A percentile compares a stretch with the other conserved stretches of the same genome.
Conservation (phyloP, 2,113 vertebrate species). For the Corythoichthys haematopterus region DNA sequence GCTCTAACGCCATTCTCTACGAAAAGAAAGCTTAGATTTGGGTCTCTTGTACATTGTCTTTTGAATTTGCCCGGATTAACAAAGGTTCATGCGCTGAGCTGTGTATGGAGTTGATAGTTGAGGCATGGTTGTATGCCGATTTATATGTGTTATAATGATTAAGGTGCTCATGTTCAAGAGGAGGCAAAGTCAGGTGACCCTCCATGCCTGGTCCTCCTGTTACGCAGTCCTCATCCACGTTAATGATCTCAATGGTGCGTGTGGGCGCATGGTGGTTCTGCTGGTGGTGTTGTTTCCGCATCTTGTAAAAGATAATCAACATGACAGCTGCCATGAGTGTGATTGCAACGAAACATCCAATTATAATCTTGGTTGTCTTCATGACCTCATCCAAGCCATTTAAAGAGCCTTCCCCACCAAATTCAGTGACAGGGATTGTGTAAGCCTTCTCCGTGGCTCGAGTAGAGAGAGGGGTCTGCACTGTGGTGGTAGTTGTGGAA, state of each 20-base stretch:
- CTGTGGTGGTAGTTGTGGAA: slow-evolving; percentile 83
- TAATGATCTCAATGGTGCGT: slow-evolving; percentile 97
- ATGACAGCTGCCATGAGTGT: slow-evolving; percentile 99
- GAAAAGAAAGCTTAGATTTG: slow-evolving; percentile 81
- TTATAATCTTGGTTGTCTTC: slow-evolving; percentile 99
- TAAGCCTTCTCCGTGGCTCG: slow-evolving; percentile 89
- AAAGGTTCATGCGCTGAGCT: slow-evolving; percentile 99
- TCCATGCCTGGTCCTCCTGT: slow-evolving; percentile 89
- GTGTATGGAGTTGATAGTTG: slow-evolving; percentile 99
- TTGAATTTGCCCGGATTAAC: slow-evolving; percentile 98
- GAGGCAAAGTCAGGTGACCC: slow-evolving; percentile 92
- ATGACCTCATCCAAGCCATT: slow-evolving; percentile 97
- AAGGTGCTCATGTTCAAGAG: slow-evolving; percentile 96
- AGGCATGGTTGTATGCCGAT: slow-evolving; percentile 94
- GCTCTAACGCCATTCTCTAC: slow-evolving; percentile 42
- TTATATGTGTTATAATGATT: slow-evolving; percentile 99
- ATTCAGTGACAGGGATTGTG: slow-evolving; percentile 87
- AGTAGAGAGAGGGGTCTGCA: slow-evolving; percentile 83
- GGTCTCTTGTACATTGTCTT: slow-evolving; percentile 99
- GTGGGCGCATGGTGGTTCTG: slow-evolving; percentile 93
- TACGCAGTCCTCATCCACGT: slow-evolving; percentile 95
- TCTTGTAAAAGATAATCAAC: slow-evolving; percentile 99
- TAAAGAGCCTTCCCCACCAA: slow-evolving; percentile 78
- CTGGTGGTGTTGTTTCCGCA: slow-evolving; percentile 98
- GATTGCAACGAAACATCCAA: slow-evolving; percentile 98